These are phyloP conservation scores for Periplaneta americana DNA, from an alignment of 1,140 invertebrate genomes.

Conservation along the genomic window DNA sequence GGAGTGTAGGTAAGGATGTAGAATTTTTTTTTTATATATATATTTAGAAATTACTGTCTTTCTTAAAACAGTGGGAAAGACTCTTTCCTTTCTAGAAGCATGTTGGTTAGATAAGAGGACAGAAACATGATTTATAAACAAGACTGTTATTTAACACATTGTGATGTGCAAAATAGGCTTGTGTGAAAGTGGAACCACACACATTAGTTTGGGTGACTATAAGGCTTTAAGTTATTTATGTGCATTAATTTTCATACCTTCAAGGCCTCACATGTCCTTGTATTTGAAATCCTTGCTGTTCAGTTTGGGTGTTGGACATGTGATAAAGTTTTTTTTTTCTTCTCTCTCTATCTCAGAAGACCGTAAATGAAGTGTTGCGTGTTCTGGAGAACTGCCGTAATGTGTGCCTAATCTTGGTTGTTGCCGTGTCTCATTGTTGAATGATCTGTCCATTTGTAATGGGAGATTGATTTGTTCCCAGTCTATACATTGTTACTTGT, in stretches of 20 bases:
- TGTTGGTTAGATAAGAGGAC: background rate
- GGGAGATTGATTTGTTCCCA: background rate
- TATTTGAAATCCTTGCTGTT: background rate
- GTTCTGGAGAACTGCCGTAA: background rate
- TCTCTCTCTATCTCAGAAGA: no score
- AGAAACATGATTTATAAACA: background rate
- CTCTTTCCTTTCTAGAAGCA: background rate
- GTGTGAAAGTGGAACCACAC: background rate
- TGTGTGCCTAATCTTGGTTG: background rate
- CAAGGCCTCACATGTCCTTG: background rate
- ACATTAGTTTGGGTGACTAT: no score
- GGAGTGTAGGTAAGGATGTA: background rate
- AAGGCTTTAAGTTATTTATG: background rate
- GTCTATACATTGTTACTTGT: no score
- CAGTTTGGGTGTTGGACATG: background rate
- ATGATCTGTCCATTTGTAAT: background rate
- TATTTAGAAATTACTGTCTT: background rate
- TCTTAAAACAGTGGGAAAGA: background rate
- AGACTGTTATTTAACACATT: background rate
- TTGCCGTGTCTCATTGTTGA: background rate
- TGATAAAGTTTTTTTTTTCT: background rate
- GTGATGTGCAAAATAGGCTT: background rate
- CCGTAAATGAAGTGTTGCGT: background rate
- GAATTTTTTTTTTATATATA: background rate
- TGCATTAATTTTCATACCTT: background rate